Evolutionary conservation across 2,888 invertebrate genomes (phyloP), one percentile per base, ranked within the genome.

Genomic region (Oligia latruncula): DNA sequence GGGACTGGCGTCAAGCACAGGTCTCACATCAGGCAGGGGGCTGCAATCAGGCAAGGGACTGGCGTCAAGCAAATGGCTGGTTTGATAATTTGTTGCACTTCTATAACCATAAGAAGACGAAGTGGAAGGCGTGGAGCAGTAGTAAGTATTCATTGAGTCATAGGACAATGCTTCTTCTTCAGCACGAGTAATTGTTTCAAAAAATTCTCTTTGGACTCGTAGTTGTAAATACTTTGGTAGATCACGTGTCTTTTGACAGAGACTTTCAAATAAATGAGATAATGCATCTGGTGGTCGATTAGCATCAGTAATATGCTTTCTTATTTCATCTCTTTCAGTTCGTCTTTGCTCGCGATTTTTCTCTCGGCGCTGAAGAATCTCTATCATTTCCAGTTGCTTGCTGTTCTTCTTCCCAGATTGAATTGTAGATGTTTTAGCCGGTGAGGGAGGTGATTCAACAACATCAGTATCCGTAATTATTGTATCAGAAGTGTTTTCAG

Each of bases 191-290:
- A 91, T 84, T 40, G 90, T 75, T 15, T 87, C 83, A 80, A 91
- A 91, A 17, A 91, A 76, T n/a, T 92, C 91, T 74, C 91, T 88
- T 77, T 92, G 91, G 11, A 92, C 91, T 67, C 91, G 80, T 17
- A 92, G 78, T 65, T 92, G 91, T 66, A 92, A 84, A 78, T 89
- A 86, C 72, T 86, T 92, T 15, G 92, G 92, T 2, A 91, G 74
- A 49, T 86, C 85, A 5, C 88, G 80, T 11, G 91, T 91, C 83
- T 92, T 92, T 74, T 91, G 84, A 75, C 87, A 91, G 40, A 92
- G 71, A 82, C 92, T 90, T 17, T 86, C 82, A 79, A 92, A 92
- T 60, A 92, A 74, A 65, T 87, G 85, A 6, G 87, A 76, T 4
- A 92, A 66, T 20, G 90, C 89, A 77, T 92, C 90, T 76, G 13